Conservation (phyloP, 37 sponge, comb jelly and placozoan species). For the Spongilla lacustris region DNA sequence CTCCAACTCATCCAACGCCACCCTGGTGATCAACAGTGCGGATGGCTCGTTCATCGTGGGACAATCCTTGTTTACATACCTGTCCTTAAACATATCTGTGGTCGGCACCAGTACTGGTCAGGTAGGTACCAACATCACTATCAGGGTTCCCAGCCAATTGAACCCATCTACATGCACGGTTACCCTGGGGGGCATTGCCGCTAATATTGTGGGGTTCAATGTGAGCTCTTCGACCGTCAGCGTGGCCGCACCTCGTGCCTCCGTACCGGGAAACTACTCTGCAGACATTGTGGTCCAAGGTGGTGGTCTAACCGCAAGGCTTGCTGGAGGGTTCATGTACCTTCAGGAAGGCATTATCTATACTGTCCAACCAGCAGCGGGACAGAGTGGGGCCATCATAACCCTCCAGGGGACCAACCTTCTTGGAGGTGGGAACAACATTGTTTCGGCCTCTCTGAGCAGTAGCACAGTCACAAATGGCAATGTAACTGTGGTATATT, state of each 20-base stretch:
- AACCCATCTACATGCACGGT: slow-evolving; percentile 6
- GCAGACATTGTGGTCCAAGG: slow-evolving; percentile 64
- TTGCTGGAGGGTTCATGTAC: slow-evolving; percentile 68
- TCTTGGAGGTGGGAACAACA: slow-evolving; percentile 55
- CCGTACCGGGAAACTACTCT: slow-evolving; percentile 17
- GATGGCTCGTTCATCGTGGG: slow-evolving; percentile 59
- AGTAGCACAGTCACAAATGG: not conserved
- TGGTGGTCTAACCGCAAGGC: slow-evolving; percentile 32
- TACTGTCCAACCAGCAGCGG: slow-evolving; percentile 36
- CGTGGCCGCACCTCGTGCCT: slow-evolving; percentile 53
- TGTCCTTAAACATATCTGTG: slow-evolving; percentile 49
- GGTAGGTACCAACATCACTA: slow-evolving; percentile 56
- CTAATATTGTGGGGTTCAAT: slow-evolving; percentile 18
- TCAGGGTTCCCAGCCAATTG: slow-evolving; percentile 25
- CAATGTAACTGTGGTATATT: not conserved
- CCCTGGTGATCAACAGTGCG: slow-evolving; percentile 25
- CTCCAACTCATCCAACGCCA: slow-evolving; percentile 8
- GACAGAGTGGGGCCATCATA: slow-evolving; percentile 72
- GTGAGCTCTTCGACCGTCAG: not conserved
- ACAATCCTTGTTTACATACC: slow-evolving; percentile 39
- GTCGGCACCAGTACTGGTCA: slow-evolving; percentile 39
- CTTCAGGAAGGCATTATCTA: slow-evolving; percentile 55
- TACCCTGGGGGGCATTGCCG: slow-evolving; percentile 35
- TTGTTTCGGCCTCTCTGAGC: slow-evolving; percentile 26
- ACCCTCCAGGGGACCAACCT: slow-evolving; percentile 52